Evolutionary conservation across 2,797 vertebrate species (phyloP), one percentile per base, ranked within the genome.

Genomic region (Orientallactaga sibirica): DNA sequence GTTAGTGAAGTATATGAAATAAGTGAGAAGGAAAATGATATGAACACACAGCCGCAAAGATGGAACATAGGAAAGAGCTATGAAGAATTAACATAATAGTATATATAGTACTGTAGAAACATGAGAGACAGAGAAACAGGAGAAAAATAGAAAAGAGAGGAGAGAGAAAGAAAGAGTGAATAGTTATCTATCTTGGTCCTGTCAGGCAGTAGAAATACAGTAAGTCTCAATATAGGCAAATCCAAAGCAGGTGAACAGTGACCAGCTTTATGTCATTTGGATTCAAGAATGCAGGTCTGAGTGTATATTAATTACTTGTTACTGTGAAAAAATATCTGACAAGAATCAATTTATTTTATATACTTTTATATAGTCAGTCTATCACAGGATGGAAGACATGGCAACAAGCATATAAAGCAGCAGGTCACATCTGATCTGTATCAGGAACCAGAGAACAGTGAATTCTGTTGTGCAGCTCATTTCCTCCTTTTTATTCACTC

Each of bases 221-320:
- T 10, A 61, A 61, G n/a, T 68, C 4, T 83, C 20, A n/a, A 20
- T 1, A n/a, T 14, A 61, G 3, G 66, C 37, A 79, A 67, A 48
- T 7, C 0, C 0, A 3, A 66, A 37, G 11, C n/a, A 86, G 10
- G 22, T 27, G 48, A 18, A n/a, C 41, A 43, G 6, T 11, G 14
- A 22, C 14, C 41, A 48, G 7, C 3, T 64, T 80, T 43, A 64
- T 64, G 41, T 68, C 62, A 62, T 48, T 3, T 27, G 12, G 19
- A 55, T 52, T 18, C n/a, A 10, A 5, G 15, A 68, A 84, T 43
- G 25, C 41, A 29, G 6, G 3, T 20, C 37, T 48, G 48, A 84
- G 0, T 58, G 12, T 58, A 58, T 58, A 14, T 12, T 15, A 16
- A 16, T 58, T 58, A 58, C 7, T 10, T 48, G 5, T 48, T 48